A percentile compares a stretch with the other conserved stretches of the same genome.
phyloP scores from a whole-genome alignment of 2,888 invertebrate species.

The Pterostichus niger region DNA sequence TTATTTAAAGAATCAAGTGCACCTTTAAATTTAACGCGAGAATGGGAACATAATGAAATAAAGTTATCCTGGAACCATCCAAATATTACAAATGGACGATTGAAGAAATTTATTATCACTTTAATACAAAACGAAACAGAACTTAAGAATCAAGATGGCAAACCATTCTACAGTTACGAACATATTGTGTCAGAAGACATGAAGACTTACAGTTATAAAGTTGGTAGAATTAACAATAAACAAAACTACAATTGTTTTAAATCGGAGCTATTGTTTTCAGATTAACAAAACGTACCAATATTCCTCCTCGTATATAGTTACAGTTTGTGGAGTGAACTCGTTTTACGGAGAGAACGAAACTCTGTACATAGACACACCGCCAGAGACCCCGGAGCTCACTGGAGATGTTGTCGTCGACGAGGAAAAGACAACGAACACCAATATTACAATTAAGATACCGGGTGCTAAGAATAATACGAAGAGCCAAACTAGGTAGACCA shows the following conservation, averaged over 20 bases:
- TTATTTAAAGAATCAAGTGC: background rate
- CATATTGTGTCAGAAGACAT: background rate
- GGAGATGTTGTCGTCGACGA: conserved; percentile 20
- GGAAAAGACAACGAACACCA: conserved; percentile 50
- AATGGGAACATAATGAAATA: conserved; percentile 46
- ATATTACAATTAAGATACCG: conserved; percentile 34
- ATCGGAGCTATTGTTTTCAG: conserved; percentile 15
- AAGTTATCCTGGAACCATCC: conserved; percentile 55
- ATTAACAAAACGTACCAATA: conserved; percentile 38
- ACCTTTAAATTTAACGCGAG: conserved; percentile 29
- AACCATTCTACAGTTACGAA: background rate
- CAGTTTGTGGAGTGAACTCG: conserved; percentile 36
- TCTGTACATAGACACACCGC: conserved; percentile 55
- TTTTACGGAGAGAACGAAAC: conserved; percentile 37
- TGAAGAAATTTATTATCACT: conserved; percentile 37
- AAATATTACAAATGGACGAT: conserved; percentile 48
- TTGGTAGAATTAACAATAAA: background rate
- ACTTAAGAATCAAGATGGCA: background rate
- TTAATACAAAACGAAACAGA: conserved; percentile 42
- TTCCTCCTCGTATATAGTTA: conserved; percentile 58
- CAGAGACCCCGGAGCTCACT: conserved; percentile 54
- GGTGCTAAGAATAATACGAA: conserved; percentile 29
- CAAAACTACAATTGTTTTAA: background rate
- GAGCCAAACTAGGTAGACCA: conserved; percentile 50
- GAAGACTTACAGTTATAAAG: background rate